Conservation (phyloP, 2,888 invertebrate genomes). For the Torymus texanus region DNA sequence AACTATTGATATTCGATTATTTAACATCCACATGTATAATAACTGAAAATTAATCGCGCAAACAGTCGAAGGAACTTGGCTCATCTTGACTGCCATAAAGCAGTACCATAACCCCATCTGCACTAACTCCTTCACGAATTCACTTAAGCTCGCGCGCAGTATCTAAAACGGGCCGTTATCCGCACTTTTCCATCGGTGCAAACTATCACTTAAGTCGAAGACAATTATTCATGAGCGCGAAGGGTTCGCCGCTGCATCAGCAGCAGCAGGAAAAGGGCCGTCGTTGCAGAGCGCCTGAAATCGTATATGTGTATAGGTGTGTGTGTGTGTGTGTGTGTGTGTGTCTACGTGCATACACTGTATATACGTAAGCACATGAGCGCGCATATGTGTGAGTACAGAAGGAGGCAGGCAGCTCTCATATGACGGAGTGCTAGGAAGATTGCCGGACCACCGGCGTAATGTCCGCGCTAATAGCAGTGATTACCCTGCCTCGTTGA, state of each 20-base stretch:
- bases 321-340: background rate
- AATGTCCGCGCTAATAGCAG: constrained; percentile 78
- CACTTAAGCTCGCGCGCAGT: constrained; percentile 39
- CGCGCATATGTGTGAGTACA: background rate
- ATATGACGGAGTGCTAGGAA: constrained; percentile 71
- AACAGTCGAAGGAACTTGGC: too few species aligned
- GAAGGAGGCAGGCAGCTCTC: background rate
- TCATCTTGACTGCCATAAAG: too few species aligned
- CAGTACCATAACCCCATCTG: too few species aligned
- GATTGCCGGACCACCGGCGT: constrained; percentile 78
- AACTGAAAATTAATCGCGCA: too few species aligned
- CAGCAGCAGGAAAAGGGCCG: constrained; percentile 19
- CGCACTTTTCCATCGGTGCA: constrained; percentile 53
- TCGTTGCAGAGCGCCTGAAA: background rate
- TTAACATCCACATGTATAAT: too few species aligned
- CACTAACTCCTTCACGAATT: constrained; percentile 11
- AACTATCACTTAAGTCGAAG: constrained; percentile 55
- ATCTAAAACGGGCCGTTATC: constrained; percentile 43
- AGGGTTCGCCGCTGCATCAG: background rate
- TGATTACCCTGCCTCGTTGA: constrained; percentile 77
- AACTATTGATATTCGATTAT: too few species aligned
- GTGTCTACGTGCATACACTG: background rate
- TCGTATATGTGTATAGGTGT: background rate
- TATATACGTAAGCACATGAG: too few species aligned
- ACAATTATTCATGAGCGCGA: constrained; percentile 55